Percentiles rank a stretch among this genome's conserved stretches.
Evolutionary conservation across 2,113 vertebrate species (phyloP).

Genomic region (Patagioenas fasciata): DNA sequence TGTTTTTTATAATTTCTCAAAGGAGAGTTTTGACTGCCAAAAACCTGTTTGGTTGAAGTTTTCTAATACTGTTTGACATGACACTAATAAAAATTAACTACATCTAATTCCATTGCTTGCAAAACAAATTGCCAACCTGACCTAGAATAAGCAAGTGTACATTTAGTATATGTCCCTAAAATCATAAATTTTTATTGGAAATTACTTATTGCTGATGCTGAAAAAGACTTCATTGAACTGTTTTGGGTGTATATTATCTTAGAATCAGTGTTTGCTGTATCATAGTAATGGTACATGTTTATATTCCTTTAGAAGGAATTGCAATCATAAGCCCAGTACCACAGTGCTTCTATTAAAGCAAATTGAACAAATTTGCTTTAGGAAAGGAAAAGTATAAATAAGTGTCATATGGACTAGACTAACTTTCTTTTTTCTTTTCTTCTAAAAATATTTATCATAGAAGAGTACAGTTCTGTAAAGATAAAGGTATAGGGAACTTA

Average conservation of each 20-base stretch:
- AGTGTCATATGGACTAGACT: not conserved
- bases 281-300: not conserved
- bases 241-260: not conserved
- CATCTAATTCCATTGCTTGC: not conserved
- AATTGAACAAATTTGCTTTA: not conserved
- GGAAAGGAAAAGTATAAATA: not conserved
- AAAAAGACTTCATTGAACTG: not conserved
- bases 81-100: not conserved
- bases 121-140: not conserved
- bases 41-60: not conserved
- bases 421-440: not conserved
- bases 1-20: not conserved
- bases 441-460: not conserved
- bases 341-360: not conserved
- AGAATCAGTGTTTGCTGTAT: not conserved
- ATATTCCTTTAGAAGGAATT: not conserved
- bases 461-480: not conserved
- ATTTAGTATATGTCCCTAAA: not conserved
- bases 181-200: not conserved
- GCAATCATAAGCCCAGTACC: not conserved
- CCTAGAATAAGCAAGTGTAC: not conserved
- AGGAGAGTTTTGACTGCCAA: not conserved
- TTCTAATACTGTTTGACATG: not conserved
- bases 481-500: not conserved
- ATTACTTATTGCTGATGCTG: not conserved